Conservation (phyloP, 2,797 vertebrate genomes). For the Hapalemur alaotrensis region DNA sequence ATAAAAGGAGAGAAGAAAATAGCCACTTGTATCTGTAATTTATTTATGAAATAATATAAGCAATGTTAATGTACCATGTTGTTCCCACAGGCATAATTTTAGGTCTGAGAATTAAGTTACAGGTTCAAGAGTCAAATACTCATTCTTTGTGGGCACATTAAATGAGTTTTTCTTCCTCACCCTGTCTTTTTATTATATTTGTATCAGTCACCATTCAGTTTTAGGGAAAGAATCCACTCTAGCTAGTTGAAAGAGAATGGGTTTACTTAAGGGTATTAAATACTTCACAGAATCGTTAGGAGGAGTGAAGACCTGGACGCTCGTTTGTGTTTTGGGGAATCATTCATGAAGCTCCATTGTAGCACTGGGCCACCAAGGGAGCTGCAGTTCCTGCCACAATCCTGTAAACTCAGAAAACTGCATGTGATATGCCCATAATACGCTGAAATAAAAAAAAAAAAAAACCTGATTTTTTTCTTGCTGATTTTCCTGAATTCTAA, state of each 20-base stretch:
- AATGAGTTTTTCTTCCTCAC: not conserved
- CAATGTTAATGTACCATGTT: not conserved
- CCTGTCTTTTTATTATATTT: not conserved
- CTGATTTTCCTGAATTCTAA: too few relatives aligned
- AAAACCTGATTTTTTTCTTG: not conserved
- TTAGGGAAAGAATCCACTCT: not conserved
- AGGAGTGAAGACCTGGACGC: not conserved
- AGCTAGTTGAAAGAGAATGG: not conserved
- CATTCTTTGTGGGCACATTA: not conserved
- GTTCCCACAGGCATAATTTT: not conserved
- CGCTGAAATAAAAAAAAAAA: too few relatives aligned
- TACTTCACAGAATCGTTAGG: not conserved
- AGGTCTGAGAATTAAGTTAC: not conserved
- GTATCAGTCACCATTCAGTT: not conserved
- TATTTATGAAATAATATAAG: not conserved
- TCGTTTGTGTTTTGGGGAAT: not conserved
- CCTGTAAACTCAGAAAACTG: not conserved
- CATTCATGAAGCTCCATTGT: not conserved
- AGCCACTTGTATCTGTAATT: not conserved
- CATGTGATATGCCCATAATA: not conserved
- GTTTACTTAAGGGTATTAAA: not conserved
- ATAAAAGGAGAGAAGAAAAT: not conserved
- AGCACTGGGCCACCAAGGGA: not conserved
- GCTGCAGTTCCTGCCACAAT: not conserved
- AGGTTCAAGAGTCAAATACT: not conserved